Percentiles rank a stretch among this genome's conserved stretches.
Evolutionary conservation across 2,113 vertebrate species (phyloP).

Genomic region (Felis catus): DNA sequence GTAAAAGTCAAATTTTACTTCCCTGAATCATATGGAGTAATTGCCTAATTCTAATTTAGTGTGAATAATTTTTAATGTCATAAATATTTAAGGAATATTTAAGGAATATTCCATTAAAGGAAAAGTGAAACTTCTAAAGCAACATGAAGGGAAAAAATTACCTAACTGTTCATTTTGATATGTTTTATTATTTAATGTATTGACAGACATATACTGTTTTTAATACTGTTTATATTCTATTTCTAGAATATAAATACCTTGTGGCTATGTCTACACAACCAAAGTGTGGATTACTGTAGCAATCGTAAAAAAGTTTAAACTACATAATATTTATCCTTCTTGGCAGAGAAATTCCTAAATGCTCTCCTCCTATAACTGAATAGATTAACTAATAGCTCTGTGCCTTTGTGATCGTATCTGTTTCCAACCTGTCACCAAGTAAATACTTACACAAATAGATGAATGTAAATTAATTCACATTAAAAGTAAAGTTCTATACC

Average conservation of each 20-base stretch:
- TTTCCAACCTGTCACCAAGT: background rate
- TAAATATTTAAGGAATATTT: constrained; percentile 5
- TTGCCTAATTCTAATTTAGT: constrained; percentile 3
- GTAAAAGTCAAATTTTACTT: background rate
- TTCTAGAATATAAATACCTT: constrained; percentile 13
- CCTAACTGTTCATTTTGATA: background rate
- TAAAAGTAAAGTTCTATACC: background rate
- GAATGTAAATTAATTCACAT: background rate
- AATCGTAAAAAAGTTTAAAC: background rate
- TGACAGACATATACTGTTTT: background rate
- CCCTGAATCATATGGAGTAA: background rate
- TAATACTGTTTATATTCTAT: background rate
- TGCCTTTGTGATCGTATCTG: background rate
- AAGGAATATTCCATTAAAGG: background rate
- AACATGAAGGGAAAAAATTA: background rate
- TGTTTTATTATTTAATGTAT: background rate
- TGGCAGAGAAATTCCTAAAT: background rate
- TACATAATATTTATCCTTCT: background rate
- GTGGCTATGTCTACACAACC: background rate
- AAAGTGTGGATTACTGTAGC: background rate
- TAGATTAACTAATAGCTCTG: background rate
- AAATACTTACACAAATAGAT: background rate
- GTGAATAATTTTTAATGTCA: background rate
- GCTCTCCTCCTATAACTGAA: background rate
- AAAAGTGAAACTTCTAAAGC: background rate